Evolutionary conservation across 2,888 invertebrate species (phyloP), one percentile per base, ranked within the genome.

Genomic region (Dione vanillae): DNA sequence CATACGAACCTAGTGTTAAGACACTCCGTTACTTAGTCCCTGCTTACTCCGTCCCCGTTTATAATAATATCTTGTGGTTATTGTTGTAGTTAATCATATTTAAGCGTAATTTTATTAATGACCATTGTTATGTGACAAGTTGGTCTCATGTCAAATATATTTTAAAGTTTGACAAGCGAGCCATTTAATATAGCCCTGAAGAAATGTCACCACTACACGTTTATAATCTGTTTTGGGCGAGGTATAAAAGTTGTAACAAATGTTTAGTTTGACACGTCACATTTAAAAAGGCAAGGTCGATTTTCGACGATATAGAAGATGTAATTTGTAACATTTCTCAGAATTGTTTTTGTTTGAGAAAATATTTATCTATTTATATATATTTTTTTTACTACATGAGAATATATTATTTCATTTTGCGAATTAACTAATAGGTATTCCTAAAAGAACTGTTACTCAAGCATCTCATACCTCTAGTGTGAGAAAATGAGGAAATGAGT

Each of bases 101-200:
- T 27, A 27, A 27, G 27, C 27, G 27, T 27, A 2, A 9, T 7
- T 16, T 47, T 45, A n/a, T 7, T 11, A 43, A 61, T 40, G 11
- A 59, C 40, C n/a, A 59, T 35, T 40, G 59, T 51, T 43, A 43
- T 77, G 70, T 75, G 61, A 35, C 43, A 69, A 67, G 67, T 70
- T 70, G 74, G 75, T 77, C 68, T 73, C 74, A 74, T 77, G 80
- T 80, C 79, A 81, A 68, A 79, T 76, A 73, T 72, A 59, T 74
- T 74, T 75, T 70, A 73, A 67, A 73, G 74, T 79, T 80, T 80
- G 82, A 82, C 82, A 80, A 71, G 80, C 75, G 73, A 74, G 76
- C 75, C 75, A 72, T 74, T 70, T 74, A 75, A 74, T 37, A 27
- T 35, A 19, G 47, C 27, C 40, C 14, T 52, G 37, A 51, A 19